phyloP scores from a whole-genome alignment of 2,888 invertebrate genomes.

The Heliconius ismenius region DNA sequence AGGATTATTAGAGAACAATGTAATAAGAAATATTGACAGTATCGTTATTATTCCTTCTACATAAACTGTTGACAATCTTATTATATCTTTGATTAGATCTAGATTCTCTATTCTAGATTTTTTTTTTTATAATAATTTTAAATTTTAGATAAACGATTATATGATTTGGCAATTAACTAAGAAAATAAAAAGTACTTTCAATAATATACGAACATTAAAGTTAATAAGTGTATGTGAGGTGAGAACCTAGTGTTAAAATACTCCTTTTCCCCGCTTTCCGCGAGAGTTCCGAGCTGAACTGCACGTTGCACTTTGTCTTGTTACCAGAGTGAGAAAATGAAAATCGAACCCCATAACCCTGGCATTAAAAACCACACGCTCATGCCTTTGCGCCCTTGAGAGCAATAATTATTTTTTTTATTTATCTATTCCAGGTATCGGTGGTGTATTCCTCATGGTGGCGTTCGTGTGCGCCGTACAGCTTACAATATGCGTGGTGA shows the following conservation, averaged over 20 bases:
- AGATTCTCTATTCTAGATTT: too few species aligned
- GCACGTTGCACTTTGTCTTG: background rate
- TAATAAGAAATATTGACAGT: background rate
- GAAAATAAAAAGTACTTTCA: too few species aligned
- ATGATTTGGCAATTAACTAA: too few species aligned
- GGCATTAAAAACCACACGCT: background rate
- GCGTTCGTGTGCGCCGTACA: conserved; percentile 93
- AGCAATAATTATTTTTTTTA: background rate
- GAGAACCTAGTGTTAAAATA: background rate
- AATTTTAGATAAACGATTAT: too few species aligned
- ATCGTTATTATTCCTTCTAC: background rate
- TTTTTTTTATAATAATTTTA: too few species aligned
- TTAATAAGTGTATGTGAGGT: too few species aligned
- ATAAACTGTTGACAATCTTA: background rate
- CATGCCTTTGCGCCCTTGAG: background rate
- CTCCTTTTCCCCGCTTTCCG: background rate
- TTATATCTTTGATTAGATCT: background rate
- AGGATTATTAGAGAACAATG: background rate
- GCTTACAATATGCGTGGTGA: conserved; percentile 90
- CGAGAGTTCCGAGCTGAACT: background rate
- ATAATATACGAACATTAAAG: too few species aligned
- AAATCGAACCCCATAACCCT: background rate
- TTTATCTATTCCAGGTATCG: conserved; percentile 77
- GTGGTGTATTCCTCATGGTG: conserved; percentile 90
- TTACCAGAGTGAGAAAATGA: background rate